Base-by-base conservation (phyloP, 2,888 invertebrate genomes). In the Plagiodera versicolora region DNA sequence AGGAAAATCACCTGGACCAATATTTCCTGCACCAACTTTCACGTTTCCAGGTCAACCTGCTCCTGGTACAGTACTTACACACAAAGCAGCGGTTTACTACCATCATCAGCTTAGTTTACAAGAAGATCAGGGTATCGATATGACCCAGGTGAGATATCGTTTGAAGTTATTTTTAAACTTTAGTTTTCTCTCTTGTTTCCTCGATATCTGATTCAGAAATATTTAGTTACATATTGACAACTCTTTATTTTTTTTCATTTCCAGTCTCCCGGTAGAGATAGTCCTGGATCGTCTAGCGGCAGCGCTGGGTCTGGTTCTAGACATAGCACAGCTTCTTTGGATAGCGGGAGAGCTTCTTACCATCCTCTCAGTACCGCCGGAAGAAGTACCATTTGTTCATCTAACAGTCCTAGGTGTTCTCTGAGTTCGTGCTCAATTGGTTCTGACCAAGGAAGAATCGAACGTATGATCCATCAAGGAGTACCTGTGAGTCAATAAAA, bases 221-320 rank as follows among this genome's bases (percentile, higher is more conserved):
- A n/a, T n/a, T n/a, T n/a, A n/a, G n/a, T n/a, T n/a, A n/a, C n/a
- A n/a, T n/a, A n/a, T n/a, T n/a, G n/a, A n/a, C n/a, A n/a, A n/a
- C n/a, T n/a, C n/a, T n/a, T n/a, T n/a, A n/a, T n/a, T 24, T 20
- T 35, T 20, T 11, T 51, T 24, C 24, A 46, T 67, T 73, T 77
- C n/a, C 82, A 90, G 87, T 94, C 93, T 74, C 94, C 95, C 46
- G 95, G 95, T n/a, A 87, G 95, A 62, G 94, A 95, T 81, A 94
- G 94, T 77, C 94, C 95, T 11, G 94, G 94, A 11, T 91, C 91
- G 0, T 93, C 93, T 14, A 90, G 93, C 57, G 93, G 94, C 8
- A 92, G 92, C 20, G 90, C 90, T 0, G 94, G 94, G 44, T 92
- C 92, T 1, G 92, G 92, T 18, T 94, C 94, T 16, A 85, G 95